Evolutionary conservation across 2,888 invertebrate genomes (phyloP), one percentile per base, ranked within the genome.

Genomic region (Pollenia labialis): DNA sequence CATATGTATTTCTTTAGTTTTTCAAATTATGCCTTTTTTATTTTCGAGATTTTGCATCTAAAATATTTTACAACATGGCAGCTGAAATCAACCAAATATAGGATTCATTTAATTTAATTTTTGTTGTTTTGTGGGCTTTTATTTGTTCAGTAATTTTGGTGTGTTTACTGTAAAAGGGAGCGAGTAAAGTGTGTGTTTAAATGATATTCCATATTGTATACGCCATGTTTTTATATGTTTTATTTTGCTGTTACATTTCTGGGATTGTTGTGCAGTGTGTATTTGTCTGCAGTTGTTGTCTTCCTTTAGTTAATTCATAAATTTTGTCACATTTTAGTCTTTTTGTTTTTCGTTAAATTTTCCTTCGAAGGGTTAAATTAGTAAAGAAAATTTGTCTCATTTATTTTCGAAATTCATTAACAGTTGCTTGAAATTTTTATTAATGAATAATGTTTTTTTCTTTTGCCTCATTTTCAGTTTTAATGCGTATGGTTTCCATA

Each of bases 321-420:
- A 87, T 87, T 84, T 87, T 87, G 87, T 87, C 84, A 87, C 74
- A 84, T 87, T 84, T 71, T 52, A 23, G 50, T 75, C 32, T 79
- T 18, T n/a, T 52, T 71, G 0, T 60, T 66, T 75, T 50, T 50
- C 23, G 14, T 58, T 52, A 50, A 74, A 64, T 54, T 66, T 58
- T 68, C 16, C 18, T 68, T 11, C 68, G 74, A 80, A 81, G 87
- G 84, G 84, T 77, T 87, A 77, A 81, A 87, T 87, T 81, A 81
- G 72, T 81, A 50, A 32, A 62, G 87, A 87, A 87, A 87, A 87
- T 87, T 87, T 87, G 81, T 87, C 84, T 87, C 84, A 84, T 87
- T 87, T 87, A 87, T 87, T 87, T 84, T 84, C 79, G 81, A 76
- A 87, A 81, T 81, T 87, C 87, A 87, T 87, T 87, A 87, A 87